Evolutionary conservation across 2,113 vertebrate genomes (phyloP).

Genomic region (Alouatta palliata): DNA sequence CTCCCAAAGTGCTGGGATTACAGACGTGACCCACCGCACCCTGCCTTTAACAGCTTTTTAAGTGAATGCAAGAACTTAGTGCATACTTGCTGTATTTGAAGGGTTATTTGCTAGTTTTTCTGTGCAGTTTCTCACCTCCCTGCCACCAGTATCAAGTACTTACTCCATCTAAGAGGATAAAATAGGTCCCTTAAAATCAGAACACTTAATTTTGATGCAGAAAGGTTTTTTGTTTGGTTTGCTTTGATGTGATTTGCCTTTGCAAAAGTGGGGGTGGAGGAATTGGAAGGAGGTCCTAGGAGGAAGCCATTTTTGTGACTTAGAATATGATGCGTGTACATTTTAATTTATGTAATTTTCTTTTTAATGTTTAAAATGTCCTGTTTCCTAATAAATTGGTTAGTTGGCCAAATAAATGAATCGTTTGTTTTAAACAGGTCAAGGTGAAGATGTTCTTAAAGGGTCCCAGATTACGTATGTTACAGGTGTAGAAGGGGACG

Average conservation of each 20-base stretch:
- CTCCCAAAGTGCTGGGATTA: no score
- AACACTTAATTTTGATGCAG: neutral
- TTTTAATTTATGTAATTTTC: neutral
- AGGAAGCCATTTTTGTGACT: neutral
- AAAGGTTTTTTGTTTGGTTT: neutral
- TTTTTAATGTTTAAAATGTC: constrained; percentile 45
- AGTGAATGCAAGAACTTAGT: constrained; percentile 22
- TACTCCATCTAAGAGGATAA: constrained; percentile 19
- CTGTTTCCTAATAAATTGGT: constrained; percentile 42
- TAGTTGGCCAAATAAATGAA: constrained; percentile 39
- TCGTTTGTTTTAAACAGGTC: constrained; percentile 83
- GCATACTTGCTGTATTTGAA: neutral
- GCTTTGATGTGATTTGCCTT: constrained; percentile 21
- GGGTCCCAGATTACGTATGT: constrained; percentile 91
- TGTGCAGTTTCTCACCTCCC: neutral
- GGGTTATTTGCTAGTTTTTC: neutral
- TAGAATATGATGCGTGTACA: neutral
- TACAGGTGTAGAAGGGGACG: constrained; percentile 91
- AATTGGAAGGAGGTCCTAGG: neutral
- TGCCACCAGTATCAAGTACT: neutral
- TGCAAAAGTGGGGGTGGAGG: neutral
- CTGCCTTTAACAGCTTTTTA: constrained; percentile 30
- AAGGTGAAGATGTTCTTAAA: constrained; percentile 93
- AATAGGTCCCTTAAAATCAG: neutral
- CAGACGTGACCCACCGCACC: no score